Evolutionary conservation across 2,888 invertebrate genomes (phyloP).

Genomic region (Pyrgus malvae): DNA sequence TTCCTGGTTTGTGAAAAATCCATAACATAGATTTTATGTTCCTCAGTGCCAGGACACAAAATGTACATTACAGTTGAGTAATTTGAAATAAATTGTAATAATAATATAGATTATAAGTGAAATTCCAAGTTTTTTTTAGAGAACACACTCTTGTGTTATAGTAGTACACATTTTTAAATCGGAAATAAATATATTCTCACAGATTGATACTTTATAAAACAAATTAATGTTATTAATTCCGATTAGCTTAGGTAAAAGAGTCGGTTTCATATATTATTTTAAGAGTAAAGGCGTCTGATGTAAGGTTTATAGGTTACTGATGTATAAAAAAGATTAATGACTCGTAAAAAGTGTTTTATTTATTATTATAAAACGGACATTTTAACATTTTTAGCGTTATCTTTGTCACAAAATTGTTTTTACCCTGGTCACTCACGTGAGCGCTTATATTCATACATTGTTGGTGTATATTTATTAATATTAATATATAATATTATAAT

Average conservation of each 20-base stretch:
- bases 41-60: conserved; percentile 43
- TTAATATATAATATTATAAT: no score
- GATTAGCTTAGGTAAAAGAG: conserved; percentile 68
- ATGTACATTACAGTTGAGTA: conserved; percentile 52
- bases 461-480: no score
- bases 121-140: conserved; percentile 62
- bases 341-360: conserved; percentile 46
- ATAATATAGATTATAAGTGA: conserved; percentile 43
- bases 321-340: conserved; percentile 77
- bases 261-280: conserved; percentile 78
- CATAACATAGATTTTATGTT: conserved; percentile 39
- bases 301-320: conserved; percentile 68
- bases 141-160: conserved; percentile 57
- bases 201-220: conserved; percentile 65
- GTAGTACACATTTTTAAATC: conserved; percentile 52
- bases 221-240: no score
- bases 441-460: no score
- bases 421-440: no score
- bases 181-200: conserved; percentile 61
- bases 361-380: no score
- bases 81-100: conserved; percentile 47
- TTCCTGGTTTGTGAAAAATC: conserved; percentile 31
- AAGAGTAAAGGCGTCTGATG: conserved; percentile 64
- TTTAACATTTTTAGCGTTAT: no score
- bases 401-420: no score